These are phyloP conservation scores for Micoletzkya japonica DNA, from an alignment of 2,888 invertebrate species.

Conservation along the genomic window DNA sequence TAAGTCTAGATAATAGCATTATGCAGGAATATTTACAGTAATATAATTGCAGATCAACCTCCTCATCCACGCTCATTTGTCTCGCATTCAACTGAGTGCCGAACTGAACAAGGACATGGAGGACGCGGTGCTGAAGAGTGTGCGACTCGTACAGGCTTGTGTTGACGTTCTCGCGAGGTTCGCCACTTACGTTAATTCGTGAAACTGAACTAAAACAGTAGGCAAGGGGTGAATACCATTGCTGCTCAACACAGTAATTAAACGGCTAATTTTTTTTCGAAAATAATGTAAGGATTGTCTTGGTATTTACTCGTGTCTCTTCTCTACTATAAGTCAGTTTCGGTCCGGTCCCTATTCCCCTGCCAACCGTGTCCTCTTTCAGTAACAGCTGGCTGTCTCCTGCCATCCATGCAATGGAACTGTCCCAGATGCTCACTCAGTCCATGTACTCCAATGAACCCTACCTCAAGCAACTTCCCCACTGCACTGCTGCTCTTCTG, in stretches of 20 bases:
- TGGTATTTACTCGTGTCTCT: no score
- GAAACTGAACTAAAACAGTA: no score
- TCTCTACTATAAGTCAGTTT: no score
- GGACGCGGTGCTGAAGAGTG: slow-evolving; percentile 74
- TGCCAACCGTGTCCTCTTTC: slow-evolving; percentile 61
- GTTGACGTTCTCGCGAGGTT: slow-evolving; percentile 77
- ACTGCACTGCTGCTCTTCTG: slow-evolving; percentile 85
- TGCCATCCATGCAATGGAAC: slow-evolving; percentile 97
- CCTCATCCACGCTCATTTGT: slow-evolving; percentile 90
- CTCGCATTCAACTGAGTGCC: slow-evolving; percentile 88
- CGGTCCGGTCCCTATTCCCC: no score
- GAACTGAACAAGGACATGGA: slow-evolving; percentile 79
- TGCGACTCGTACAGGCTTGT: slow-evolving; percentile 76
- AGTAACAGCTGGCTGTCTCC: slow-evolving; percentile 97
- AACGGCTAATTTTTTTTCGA: no score
- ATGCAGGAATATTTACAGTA: neutral
- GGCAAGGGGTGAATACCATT: no score
- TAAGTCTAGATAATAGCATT: neutral
- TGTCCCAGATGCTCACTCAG: slow-evolving; percentile 99
- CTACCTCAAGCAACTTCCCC: slow-evolving; percentile 92
- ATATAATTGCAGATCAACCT: slow-evolving; percentile 73
- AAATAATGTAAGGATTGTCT: no score
- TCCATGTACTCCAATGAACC: slow-evolving; percentile 95
- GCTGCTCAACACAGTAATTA: no score
- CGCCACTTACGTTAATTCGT: no score